Base-by-base conservation (phyloP, 2,797 vertebrate species). In the Steatocranus sp. region DNA sequence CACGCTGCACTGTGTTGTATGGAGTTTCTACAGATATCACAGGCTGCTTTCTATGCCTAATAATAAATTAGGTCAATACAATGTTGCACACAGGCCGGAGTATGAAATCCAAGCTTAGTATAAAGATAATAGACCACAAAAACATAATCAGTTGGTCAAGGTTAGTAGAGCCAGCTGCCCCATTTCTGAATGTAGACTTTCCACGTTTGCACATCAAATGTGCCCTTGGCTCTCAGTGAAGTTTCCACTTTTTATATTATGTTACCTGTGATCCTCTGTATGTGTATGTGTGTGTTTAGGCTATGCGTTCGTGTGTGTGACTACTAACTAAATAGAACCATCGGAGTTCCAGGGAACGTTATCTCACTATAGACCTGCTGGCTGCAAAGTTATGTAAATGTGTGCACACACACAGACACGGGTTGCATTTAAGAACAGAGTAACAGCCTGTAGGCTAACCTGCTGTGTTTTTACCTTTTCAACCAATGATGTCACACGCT, bases 221-320 rank as follows among this genome's bases (percentile, higher is more conserved):
- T 89, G 94, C 88, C 94, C 94, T 96, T 96, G 91, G 85, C 80
- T 91, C 83, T 79, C 78, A 74, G 91, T 96, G 94, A 96, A 92
- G 91, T 94, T 94, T 95, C 92, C 92, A 92, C 93, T 95, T 93
- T 92, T 83, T 95, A 92, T 95, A 94, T 93, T 80, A 86, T 89
- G 92, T 73, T 88, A 70, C 85, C 75, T 88, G 76, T 84, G 94
- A 96, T 96, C 96, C 92, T 89, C 25, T 82, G 63, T 61, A 68
- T 74, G 79, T 49, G n/a, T 75, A 32, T 82, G 27, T 58, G 36
- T 78, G 68, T 88, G 78, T 80, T 34, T 61, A 61, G 56, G 30
- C 61, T 80, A 32, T 68, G 49, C 30, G 4, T 61, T 36, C 1
- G 6, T 75, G 50, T 75, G 48, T 81, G 63, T 80, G 54, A 79